phyloP scores from a whole-genome alignment of 2,888 invertebrate genomes.

The Agonopterix subpropinquella region DNA sequence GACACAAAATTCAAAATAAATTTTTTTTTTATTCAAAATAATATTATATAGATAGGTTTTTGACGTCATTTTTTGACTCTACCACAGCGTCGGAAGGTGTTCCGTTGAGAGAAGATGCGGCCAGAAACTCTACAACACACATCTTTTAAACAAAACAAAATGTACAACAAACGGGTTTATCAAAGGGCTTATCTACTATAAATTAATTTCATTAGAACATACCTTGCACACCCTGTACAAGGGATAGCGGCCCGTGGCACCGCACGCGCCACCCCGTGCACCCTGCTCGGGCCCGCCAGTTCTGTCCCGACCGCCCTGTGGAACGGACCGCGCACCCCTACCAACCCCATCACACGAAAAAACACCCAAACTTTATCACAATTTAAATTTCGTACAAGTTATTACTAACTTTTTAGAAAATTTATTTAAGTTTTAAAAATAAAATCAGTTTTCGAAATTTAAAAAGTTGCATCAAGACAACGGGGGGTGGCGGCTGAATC shows the following conservation, averaged over 20 bases:
- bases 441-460: not conserved
- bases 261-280: conserved; percentile 58
- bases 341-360: conserved; percentile 17
- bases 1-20: too few relatives aligned
- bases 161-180: too few relatives aligned
- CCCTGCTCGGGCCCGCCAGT: conserved; percentile 52
- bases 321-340: conserved; percentile 69
- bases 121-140: too few relatives aligned
- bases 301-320: conserved; percentile 54
- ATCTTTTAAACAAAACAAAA: too few relatives aligned
- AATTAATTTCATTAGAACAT: conserved; percentile 3
- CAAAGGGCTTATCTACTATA: too few relatives aligned
- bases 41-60: too few relatives aligned
- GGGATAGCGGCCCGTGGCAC: conserved; percentile 34
- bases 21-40: too few relatives aligned
- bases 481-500: conserved; percentile 43
- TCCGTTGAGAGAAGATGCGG: too few relatives aligned
- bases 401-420: conserved; percentile 1
- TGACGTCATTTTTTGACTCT: too few relatives aligned
- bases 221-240: conserved; percentile 32
- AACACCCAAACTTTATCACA: conserved; percentile 20
- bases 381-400: conserved; percentile 21
- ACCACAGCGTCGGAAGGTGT: too few relatives aligned
- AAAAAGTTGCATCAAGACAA: not conserved
- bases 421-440: conserved; percentile 7